A percentile compares a stretch with the other conserved stretches of the same genome.
Conservation (phyloP, 2,797 vertebrate species). For the Otolemur crassicaudatus region DNA sequence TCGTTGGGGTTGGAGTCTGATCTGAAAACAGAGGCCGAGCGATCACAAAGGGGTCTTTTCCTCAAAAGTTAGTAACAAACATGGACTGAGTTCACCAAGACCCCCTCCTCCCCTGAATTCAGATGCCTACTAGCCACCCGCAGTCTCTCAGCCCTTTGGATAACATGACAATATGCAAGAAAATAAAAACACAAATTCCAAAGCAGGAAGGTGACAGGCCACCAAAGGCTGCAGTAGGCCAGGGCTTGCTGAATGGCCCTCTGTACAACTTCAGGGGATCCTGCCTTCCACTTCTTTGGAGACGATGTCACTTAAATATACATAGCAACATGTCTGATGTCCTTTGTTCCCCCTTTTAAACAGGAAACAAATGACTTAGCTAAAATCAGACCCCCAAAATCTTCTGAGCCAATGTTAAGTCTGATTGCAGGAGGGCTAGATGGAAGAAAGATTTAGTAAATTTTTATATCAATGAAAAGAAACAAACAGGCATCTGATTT, state of each 20-base stretch:
- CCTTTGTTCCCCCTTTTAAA: background rate
- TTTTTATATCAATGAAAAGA: slow-evolving; percentile 58
- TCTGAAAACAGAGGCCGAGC: slow-evolving; percentile 89
- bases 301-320: background rate
- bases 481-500: slow-evolving; percentile 33
- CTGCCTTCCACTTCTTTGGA: background rate
- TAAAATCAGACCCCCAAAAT: slow-evolving; percentile 34
- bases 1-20: slow-evolving; percentile 98
- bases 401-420: background rate
- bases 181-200: background rate
- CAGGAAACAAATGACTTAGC: background rate
- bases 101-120: background rate
- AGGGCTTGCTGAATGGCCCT: background rate
- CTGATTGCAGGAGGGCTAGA: slow-evolving; percentile 13
- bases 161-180: background rate
- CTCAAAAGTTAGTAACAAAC: slow-evolving; percentile 29
- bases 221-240: background rate
- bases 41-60: slow-evolving; percentile 45
- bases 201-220: background rate
- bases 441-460: slow-evolving; percentile 2
- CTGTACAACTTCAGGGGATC: background rate
- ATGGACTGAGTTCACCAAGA: background rate
- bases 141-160: background rate
- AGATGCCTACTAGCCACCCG: background rate
- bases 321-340: background rate